A percentile compares a stretch with the other conserved stretches of the same genome.
phyloP scores from a whole-genome alignment of 2,888 invertebrate genomes.

The Seladonia tumulorum region DNA sequence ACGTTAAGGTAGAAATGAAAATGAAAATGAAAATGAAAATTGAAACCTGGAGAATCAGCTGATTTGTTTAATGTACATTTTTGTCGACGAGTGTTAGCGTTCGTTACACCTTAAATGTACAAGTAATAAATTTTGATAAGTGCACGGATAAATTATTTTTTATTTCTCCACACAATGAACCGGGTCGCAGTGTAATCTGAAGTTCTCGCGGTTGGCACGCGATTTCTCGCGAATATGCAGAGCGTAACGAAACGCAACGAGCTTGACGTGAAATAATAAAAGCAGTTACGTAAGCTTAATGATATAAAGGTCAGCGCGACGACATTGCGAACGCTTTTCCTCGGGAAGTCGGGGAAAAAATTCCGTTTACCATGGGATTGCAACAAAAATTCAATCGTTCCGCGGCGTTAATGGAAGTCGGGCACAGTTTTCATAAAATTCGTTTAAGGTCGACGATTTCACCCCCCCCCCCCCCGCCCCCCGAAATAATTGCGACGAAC shows the following conservation, averaged over 20 bases:
- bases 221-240: constrained; percentile 40
- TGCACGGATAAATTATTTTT: background rate
- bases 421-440: background rate
- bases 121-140: background rate
- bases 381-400: constrained; percentile 42
- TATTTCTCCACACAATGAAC: background rate
- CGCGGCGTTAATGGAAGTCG: background rate
- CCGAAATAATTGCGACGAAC: background rate
- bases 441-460: no score
- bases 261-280: constrained; percentile 51
- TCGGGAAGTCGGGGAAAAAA: background rate
- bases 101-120: no score
- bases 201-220: constrained; percentile 39
- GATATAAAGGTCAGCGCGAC: constrained; percentile 43
- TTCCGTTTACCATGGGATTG: background rate
- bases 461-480: no score
- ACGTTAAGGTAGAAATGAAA: no score
- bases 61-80: no score
- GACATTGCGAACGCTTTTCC: constrained; percentile 23
- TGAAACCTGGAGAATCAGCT: no score
- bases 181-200: constrained; percentile 25
- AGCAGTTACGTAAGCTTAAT: constrained; percentile 52
- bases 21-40: no score
- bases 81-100: no score
- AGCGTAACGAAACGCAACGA: constrained; percentile 35